Conservation (phyloP, 2,113 vertebrate species). For the Syrmaticus mikado region DNA sequence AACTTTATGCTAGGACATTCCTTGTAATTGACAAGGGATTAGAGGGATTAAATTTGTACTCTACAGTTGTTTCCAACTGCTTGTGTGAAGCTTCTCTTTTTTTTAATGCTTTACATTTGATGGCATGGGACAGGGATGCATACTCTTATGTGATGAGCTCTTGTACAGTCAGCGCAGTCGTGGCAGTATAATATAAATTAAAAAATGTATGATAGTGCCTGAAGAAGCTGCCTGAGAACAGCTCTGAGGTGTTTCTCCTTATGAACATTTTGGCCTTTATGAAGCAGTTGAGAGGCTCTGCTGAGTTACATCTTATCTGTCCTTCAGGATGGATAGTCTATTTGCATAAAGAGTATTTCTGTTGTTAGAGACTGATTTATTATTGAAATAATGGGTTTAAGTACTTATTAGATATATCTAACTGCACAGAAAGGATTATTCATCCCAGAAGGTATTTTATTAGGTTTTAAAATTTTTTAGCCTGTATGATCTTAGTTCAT, state of each 20-base stretch:
- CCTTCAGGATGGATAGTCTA: slow-evolving; percentile 2
- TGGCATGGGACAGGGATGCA: neutral
- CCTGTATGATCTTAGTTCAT: neutral
- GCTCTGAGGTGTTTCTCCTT: neutral
- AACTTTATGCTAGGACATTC: slow-evolving; percentile 7
- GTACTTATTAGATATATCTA: neutral
- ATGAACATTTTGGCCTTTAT: neutral
- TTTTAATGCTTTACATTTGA: slow-evolving; percentile 19
- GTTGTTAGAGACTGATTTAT: neutral
- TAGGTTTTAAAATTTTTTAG: slow-evolving; percentile 47
- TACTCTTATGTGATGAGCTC: neutral
- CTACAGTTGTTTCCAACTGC: slow-evolving; percentile 22
- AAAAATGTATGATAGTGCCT: neutral
- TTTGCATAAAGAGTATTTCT: neutral
- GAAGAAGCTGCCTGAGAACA: neutral
- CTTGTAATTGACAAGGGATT: slow-evolving; percentile 45
- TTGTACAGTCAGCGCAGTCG: neutral
- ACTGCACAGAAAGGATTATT: neutral
- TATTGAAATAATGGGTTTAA: slow-evolving; percentile 21
- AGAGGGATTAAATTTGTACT: slow-evolving; percentile 42
- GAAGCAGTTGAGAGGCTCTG: neutral
- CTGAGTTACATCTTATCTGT: neutral
- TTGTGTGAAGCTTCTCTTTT: neutral
- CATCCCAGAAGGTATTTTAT: slow-evolving; percentile 21
- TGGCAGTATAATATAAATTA: neutral